These are phyloP conservation scores for Cryptoprocta ferox DNA, from an alignment of 2,797 vertebrate genomes.

Conservation along the genomic window DNA sequence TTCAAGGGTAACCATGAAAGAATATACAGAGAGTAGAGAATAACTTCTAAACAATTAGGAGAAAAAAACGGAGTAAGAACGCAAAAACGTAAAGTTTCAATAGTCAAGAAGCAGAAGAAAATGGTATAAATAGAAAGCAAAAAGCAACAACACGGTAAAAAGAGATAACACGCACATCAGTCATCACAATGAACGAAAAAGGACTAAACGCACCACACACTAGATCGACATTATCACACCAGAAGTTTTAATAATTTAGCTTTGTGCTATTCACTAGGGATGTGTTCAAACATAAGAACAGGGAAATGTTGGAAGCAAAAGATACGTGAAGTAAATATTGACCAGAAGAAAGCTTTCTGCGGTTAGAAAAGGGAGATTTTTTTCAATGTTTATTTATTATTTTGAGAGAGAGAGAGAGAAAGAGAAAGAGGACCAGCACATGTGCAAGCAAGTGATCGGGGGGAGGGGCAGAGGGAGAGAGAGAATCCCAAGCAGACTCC, in stretches of 20 bases:
- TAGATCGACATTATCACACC: accelerated
- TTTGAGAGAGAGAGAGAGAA: no score
- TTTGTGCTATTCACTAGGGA: not conserved
- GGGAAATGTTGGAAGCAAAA: not conserved
- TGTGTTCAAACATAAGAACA: not conserved
- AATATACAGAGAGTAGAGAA: not conserved
- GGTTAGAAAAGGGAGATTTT: not conserved
- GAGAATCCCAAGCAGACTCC: no score
- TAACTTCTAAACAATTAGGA: not conserved
- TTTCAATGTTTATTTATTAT: no score
- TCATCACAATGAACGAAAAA: not conserved
- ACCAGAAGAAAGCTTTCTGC: not conserved
- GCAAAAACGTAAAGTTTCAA: not conserved
- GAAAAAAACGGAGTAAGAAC: not conserved
- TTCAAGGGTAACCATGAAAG: not conserved
- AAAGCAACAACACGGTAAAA: not conserved
- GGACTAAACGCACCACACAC: not conserved
- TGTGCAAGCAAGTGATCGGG: no score
- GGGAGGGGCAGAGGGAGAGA: no score
- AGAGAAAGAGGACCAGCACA: no score
- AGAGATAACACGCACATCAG: not conserved
- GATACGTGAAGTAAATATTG: not conserved
- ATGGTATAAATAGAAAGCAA: not conserved
- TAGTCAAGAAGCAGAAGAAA: not conserved
- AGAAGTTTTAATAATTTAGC: not conserved